Evolutionary conservation across 1,140 invertebrate species (phyloP).

Genomic region (Cataglyphis hispanica): DNA sequence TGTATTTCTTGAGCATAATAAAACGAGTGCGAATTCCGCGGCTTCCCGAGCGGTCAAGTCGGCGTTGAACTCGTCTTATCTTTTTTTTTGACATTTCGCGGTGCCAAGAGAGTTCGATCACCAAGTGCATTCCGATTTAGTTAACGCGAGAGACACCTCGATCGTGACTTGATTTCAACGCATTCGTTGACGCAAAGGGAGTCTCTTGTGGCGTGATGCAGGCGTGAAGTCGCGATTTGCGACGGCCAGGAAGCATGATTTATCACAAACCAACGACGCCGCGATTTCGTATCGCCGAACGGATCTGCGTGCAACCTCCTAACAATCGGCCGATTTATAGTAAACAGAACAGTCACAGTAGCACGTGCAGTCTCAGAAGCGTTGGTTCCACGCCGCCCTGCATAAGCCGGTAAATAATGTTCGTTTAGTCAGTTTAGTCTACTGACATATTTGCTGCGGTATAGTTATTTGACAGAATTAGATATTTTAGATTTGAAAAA

Average conservation of each 20-base stretch:
- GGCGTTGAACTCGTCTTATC: neutral
- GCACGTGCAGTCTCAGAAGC: conserved; percentile 81
- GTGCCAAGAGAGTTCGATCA: neutral
- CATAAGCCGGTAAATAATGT: conserved; percentile 82
- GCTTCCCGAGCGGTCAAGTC: conserved; percentile 64
- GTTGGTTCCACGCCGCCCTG: conserved; percentile 79
- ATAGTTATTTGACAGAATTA: neutral
- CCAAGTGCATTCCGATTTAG: conserved; percentile 20
- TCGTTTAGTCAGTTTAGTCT: neutral
- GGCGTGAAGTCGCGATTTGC: conserved; percentile 25
- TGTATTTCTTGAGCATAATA: conserved; percentile 34
- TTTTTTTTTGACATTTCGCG: conserved; percentile 8
- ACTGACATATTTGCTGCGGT: conserved; percentile 14
- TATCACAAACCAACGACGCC: conserved; percentile 85
- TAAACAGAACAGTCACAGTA: conserved; percentile 80
- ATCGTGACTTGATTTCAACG: neutral
- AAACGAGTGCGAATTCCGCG: conserved; percentile 61
- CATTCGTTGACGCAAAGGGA: neutral
- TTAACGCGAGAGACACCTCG: neutral
- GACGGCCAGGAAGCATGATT: conserved; percentile 78
- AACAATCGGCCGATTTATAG: conserved; percentile 82
- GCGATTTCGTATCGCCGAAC: conserved; percentile 84
- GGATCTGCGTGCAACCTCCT: conserved; percentile 82
- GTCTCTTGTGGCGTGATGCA: neutral
- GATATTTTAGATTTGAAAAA: neutral